These are phyloP conservation scores for Redunca redunca DNA, from an alignment of 2,113 vertebrate species.

Conservation along the genomic window DNA sequence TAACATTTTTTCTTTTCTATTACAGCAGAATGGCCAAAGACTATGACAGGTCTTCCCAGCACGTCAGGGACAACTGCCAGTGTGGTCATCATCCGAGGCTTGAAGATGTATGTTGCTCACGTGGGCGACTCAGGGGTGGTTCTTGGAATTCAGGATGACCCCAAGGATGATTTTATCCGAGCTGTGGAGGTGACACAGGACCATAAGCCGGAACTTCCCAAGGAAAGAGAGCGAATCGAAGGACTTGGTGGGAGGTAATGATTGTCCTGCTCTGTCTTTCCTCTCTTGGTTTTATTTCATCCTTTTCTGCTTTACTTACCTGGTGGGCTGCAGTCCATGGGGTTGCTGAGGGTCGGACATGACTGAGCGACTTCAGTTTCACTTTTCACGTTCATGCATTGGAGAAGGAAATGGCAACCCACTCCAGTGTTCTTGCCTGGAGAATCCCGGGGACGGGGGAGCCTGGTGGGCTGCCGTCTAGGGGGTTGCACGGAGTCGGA, in stretches of 20 bases:
- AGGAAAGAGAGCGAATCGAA: conserved; percentile 96
- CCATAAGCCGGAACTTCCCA: conserved; percentile 97
- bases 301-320: conserved; percentile 9
- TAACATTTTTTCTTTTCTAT: conserved; percentile 36
- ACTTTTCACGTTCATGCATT: too few species aligned
- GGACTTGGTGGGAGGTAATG: conserved; percentile 95
- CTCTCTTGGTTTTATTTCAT: background rate
- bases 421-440: too few species aligned
- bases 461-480: too few species aligned
- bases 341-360: too few species aligned
- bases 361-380: too few species aligned
- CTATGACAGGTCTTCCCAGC: conserved; percentile 95
- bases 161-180: conserved; percentile 88
- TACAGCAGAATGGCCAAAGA: conserved; percentile 98
- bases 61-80: conserved; percentile 98
- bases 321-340: too few species aligned
- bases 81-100: conserved; percentile 93
- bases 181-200: conserved; percentile 97
- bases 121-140: conserved; percentile 97
- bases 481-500: too few species aligned
- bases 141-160: conserved; percentile 91
- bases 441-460: too few species aligned
- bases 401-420: too few species aligned
- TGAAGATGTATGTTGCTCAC: conserved; percentile 95
- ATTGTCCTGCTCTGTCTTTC: conserved; percentile 27